These are phyloP conservation scores for Latrodectus elegans DNA, from an alignment of 2,888 invertebrate genomes.

Conservation along the genomic window DNA sequence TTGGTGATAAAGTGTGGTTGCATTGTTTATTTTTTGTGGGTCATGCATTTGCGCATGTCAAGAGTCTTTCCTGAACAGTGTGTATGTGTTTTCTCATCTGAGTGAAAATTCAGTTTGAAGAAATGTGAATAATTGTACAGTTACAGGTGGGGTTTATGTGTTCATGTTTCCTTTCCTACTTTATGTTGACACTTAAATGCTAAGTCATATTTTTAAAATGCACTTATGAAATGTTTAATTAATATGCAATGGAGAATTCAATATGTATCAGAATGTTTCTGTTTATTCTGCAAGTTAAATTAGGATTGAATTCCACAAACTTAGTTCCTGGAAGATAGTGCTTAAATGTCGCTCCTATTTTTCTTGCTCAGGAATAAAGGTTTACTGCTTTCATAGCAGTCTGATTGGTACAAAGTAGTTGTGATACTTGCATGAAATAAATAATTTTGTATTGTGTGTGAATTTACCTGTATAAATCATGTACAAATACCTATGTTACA, in stretches of 20 bases:
- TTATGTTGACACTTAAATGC: conserved; percentile 1
- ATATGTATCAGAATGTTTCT: neutral
- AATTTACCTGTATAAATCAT: neutral
- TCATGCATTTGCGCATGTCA: neutral
- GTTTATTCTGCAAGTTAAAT: conserved; percentile 3
- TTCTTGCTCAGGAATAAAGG: conserved; percentile 4
- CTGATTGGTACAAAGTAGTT: conserved; percentile 5
- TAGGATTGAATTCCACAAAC: neutral
- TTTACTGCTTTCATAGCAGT: neutral
- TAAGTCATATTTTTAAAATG: conserved; percentile 1
- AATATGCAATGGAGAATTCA: neutral
- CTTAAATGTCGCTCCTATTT: conserved; percentile 1
- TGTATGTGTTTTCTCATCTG: conserved; percentile 19
- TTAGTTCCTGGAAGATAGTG: conserved; percentile 5
- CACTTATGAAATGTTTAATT: neutral
- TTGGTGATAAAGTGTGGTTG: neutral
- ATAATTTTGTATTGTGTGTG: neutral
- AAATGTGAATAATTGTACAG: conserved; percentile 63
- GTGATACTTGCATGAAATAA: neutral
- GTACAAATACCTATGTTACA: neutral
- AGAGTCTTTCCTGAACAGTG: conserved; percentile 27
- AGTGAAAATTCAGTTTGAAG: conserved; percentile 25
- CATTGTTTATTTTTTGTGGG: conserved; percentile 5
- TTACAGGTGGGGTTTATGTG: conserved; percentile 21
- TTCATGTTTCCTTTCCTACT: neutral